Conservation (phyloP, 2,797 vertebrate genomes). For the Macrochelys suwanniensis region DNA sequence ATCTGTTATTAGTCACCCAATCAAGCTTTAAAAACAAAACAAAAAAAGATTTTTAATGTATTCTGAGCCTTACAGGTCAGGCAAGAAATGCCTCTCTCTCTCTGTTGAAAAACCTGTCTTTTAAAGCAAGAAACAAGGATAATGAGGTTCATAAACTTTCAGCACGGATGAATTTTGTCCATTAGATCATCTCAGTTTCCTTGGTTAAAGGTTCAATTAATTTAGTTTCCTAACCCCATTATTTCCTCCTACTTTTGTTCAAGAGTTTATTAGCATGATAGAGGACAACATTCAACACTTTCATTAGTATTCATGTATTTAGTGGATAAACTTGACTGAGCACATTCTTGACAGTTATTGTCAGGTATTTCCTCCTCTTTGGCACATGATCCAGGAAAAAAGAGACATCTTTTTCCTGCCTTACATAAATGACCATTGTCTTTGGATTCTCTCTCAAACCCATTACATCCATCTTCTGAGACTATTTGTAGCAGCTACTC, state of each 20-base stretch:
- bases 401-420: neutral
- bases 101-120: neutral
- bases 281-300: rapidly evolving
- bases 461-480: neutral
- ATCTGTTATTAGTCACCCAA: neutral
- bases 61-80: neutral
- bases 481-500: constrained; percentile 16
- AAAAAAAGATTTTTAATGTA: neutral
- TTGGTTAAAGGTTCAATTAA: neutral
- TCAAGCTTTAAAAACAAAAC: neutral
- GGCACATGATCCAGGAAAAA: neutral
- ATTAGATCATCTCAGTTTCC: neutral
- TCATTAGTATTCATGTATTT: neutral
- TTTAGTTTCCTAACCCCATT: neutral
- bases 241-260: neutral
- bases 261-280: neutral
- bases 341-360: neutral
- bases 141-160: neutral
- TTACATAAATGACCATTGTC: constrained; percentile 47
- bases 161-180: too few species aligned
- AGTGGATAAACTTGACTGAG: neutral
- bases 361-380: neutral
- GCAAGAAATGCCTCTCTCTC: neutral
- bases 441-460: constrained; percentile 45
- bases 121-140: neutral